phyloP scores from a whole-genome alignment of 2,113 vertebrate genomes.

The Tichodroma muraria region DNA sequence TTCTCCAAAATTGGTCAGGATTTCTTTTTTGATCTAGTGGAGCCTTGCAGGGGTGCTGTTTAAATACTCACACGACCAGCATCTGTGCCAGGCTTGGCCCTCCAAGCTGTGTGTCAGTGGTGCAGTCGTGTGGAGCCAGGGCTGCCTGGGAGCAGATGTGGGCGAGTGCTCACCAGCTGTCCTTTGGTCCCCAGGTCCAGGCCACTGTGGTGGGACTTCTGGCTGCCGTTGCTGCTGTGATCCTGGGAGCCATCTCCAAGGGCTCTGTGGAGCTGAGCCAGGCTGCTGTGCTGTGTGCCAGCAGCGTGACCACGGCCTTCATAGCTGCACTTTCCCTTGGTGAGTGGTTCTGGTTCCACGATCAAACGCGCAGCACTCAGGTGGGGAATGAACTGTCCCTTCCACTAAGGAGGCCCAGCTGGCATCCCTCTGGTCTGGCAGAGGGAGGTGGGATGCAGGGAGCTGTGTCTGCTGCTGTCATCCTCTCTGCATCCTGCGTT shows the following conservation, averaged over 20 bases:
- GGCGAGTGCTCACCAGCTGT: neutral
- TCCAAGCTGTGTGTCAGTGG: neutral
- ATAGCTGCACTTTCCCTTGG: slow-evolving; percentile 86
- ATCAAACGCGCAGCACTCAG: neutral
- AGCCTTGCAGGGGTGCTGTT: neutral
- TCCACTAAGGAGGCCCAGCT: neutral
- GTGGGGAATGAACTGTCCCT: neutral
- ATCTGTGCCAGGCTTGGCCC: neutral
- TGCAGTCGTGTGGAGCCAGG: neutral
- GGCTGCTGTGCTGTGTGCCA: slow-evolving; percentile 85
- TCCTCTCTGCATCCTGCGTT: neutral
- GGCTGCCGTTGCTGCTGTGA: slow-evolving; percentile 85
- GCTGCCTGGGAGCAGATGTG: neutral
- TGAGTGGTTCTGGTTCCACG: slow-evolving; percentile 48
- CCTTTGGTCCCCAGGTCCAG: slow-evolving; percentile 78
- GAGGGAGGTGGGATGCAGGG: neutral
- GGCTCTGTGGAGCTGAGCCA: slow-evolving; percentile 81
- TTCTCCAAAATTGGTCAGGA: neutral
- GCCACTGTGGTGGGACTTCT: slow-evolving; percentile 92
- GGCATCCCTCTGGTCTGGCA: neutral
- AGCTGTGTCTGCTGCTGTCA: neutral
- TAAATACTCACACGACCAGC: neutral
- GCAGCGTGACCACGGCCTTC: slow-evolving; percentile 89
- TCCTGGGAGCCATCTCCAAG: slow-evolving; percentile 80
- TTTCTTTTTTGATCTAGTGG: neutral